Evolutionary conservation across 2,797 vertebrate species (phyloP).

Genomic region (Coccyzus lansbergi): DNA sequence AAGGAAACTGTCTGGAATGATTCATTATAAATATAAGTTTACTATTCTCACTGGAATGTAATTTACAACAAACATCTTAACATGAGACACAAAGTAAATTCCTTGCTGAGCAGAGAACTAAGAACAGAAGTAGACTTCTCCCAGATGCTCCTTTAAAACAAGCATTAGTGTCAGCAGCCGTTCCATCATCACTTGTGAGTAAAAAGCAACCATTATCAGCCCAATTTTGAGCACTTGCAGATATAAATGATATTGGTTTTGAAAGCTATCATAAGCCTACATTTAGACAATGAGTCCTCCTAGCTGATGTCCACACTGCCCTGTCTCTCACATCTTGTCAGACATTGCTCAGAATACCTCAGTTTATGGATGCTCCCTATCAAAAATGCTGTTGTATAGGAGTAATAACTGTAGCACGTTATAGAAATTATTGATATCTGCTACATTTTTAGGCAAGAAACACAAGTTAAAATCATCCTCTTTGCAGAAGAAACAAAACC

Average conservation of each 20-base stretch:
- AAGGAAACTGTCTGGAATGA: constrained; percentile 19
- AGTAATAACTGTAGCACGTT: background rate
- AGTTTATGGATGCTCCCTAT: background rate
- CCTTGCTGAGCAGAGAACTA: background rate
- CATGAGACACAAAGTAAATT: constrained; percentile 8
- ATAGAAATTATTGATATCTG: background rate
- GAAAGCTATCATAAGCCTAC: background rate
- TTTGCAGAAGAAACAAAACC: background rate
- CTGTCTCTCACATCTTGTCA: background rate
- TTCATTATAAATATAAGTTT: constrained; percentile 8
- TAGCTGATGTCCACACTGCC: background rate
- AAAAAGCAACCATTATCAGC: background rate
- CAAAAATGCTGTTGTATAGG: background rate
- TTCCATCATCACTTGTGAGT: background rate
- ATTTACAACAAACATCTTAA: background rate
- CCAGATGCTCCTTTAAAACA: background rate
- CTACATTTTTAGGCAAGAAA: background rate
- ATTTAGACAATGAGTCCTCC: background rate
- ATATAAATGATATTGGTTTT: background rate
- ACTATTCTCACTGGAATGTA: background rate
- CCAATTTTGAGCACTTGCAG: background rate
- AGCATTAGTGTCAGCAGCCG: constrained; percentile 2
- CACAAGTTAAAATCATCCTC: background rate
- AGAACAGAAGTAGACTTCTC: background rate
- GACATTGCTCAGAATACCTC: background rate